Base-by-base conservation (phyloP, 2,888 invertebrate genomes). In the Graphium colonna region DNA sequence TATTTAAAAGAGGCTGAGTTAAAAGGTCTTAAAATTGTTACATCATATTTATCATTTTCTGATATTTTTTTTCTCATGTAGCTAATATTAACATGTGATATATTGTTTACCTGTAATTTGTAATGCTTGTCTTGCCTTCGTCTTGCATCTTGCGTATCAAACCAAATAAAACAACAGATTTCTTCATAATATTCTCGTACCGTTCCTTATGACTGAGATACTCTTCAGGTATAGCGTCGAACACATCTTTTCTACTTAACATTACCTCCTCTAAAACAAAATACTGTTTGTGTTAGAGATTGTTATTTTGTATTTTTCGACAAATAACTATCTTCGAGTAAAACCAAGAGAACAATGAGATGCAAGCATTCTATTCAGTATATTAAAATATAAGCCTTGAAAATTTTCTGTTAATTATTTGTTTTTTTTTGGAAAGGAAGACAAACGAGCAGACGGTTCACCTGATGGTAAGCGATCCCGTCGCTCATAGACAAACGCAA, bases 141-240 rank as follows among this genome's bases (percentile, higher is more conserved):
- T 90, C 79, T 65, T 94, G 93, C 56, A 94, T 72, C 47, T 92
- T 84, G 21, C 93, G 91, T 0, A 95, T 85, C 70, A 94, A 91
- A 26, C 88, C 81, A 60, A 96, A 92, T 43, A 94, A 69, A 3
- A 91, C 73, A 48, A 93, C 93, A 0, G 94, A 91, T 71, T 93
- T 95, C 44, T 92, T 91, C 16, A 96, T 71, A 1, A 93, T 91
- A 64, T 93, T 91, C 71, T 95, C 95, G 71, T 96, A 96, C 55
- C 93, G 92, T 67, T 96, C 95, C 67, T 95, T 95, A 68, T 96
- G 95, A 51, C 96, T 95, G 57, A 95, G 82, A 75, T 95, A 96
- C 48, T 93, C 94, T 7, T 91, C 84, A 1, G 96, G 94, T 0
- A 92, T 73, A 15, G 88, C 82, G 51, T 93, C 92, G 57, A 90